phyloP scores from a whole-genome alignment of 2,888 invertebrate genomes.

The Hydropsyche betteni region DNA sequence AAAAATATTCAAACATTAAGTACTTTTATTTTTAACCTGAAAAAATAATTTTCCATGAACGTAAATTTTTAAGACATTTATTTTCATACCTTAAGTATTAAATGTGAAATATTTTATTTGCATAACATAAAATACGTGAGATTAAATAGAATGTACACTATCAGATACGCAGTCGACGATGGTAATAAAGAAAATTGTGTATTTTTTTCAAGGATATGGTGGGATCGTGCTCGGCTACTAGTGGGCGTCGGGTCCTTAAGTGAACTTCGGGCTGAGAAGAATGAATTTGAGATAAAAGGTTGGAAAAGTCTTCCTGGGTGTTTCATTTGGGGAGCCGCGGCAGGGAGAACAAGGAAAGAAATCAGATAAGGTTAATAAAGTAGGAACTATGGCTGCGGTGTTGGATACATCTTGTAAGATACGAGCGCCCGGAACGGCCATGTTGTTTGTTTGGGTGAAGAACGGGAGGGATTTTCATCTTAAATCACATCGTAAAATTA shows the following conservation, averaged over 20 bases:
- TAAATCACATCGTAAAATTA: too few relatives aligned
- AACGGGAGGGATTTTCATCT: background rate
- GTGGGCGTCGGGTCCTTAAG: conserved; percentile 6
- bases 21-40: too few relatives aligned
- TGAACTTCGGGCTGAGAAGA: conserved; percentile 35
- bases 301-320: conserved; percentile 21
- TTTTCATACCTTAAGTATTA: too few relatives aligned
- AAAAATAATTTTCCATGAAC: too few relatives aligned
- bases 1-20: too few relatives aligned
- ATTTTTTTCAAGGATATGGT: conserved; percentile 4
- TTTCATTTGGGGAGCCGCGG: conserved; percentile 21
- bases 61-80: too few relatives aligned
- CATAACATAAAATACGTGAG: too few relatives aligned
- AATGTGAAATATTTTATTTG: too few relatives aligned
- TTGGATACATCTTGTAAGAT: conserved; percentile 33
- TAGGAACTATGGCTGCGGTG: conserved; percentile 36
- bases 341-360: conserved; percentile 39
- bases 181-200: conserved; percentile 34
- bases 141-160: too few relatives aligned
- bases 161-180: too few relatives aligned
- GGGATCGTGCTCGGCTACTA: background rate
- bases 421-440: conserved; percentile 24
- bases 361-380: conserved; percentile 50
- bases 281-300: conserved; percentile 36
- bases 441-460: conserved; percentile 37